phyloP scores from a whole-genome alignment of 2,113 vertebrate species.

The Mustelus asterias region DNA sequence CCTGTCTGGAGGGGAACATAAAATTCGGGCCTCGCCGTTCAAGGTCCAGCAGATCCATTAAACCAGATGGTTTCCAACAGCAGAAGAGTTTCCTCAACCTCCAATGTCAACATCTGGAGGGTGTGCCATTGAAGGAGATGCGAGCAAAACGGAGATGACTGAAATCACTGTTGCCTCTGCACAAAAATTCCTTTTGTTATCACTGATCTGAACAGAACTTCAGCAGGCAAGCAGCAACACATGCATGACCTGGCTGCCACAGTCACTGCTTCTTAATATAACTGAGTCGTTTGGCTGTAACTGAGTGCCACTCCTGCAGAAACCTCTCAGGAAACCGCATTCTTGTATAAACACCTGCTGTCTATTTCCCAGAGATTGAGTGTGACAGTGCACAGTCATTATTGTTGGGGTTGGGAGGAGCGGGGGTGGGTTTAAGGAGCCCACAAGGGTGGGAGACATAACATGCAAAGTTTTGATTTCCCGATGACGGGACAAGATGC shows the following conservation, averaged over 20 bases:
- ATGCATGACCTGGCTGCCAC: background rate
- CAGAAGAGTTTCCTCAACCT: background rate
- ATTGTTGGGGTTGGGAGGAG: too few relatives aligned
- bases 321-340: background rate
- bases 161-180: background rate
- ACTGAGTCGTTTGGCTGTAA: background rate
- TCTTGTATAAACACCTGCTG: background rate
- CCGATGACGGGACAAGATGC: too few relatives aligned
- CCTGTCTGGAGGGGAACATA: background rate
- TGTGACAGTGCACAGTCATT: background rate
- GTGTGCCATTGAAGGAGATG: background rate
- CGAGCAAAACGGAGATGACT: background rate
- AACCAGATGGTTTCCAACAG: background rate
- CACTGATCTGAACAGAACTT: background rate
- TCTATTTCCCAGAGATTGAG: background rate
- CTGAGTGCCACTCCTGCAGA: background rate
- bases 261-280: background rate
- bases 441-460: too few relatives aligned
- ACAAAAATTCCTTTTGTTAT: background rate
- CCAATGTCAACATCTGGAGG: background rate
- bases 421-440: too few relatives aligned
- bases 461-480: too few relatives aligned
- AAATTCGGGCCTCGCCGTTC: background rate
- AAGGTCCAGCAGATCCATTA: background rate
- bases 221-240: background rate